Base-by-base conservation (phyloP, 2,113 vertebrate species). In the Burhinus bistriatus region DNA sequence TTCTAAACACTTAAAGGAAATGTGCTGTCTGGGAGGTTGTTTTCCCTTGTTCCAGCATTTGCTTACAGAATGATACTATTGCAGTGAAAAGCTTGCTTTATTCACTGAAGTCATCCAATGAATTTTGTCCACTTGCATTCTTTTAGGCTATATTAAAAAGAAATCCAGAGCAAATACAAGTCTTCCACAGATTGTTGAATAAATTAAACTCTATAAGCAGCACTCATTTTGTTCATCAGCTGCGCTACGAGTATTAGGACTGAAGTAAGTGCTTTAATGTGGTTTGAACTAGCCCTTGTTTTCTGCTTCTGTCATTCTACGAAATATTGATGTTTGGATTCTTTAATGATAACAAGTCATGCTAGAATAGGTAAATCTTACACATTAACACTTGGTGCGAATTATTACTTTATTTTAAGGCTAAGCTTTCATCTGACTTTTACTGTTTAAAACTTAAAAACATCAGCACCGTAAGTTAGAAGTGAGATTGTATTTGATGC, bases 1-100 rank as follows among this genome's bases (percentile, higher is more conserved):
- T 93, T 87, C 72, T 92, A 19, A 87, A n/a, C 69, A 36, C 92
- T 78, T 71, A 62, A 93, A 95, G 83, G 73, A 87, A 88, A 51
- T 13, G 32, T 34, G 61, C 54, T 64, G 40, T 47, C 58, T 72
- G 78, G 55, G 54, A 68, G 32, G 34, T 51, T 61, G 36, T 45
- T 82, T 87, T 85, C 71, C 1, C 4, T 89, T 68, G 23, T 72
- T 91, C 52, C 62, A 83, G 65, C 40, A 34, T 36, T 90, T 70
- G 81, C 81, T 89, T 93, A 38, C 22, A 70, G 58, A 70, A 34
- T 42, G 70, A 12, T 73, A 5, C 5, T 55, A 22, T 55, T 3
- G 0, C 34, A 36, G 18, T 58, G 70, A 91, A 87, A 65, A 80
- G 85, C 40, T 80, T 62, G 17, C 49, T 47, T 86, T 83, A 30